These are phyloP conservation scores for Prinia subflava DNA, from an alignment of 2,113 vertebrate species.

Conservation along the genomic window DNA sequence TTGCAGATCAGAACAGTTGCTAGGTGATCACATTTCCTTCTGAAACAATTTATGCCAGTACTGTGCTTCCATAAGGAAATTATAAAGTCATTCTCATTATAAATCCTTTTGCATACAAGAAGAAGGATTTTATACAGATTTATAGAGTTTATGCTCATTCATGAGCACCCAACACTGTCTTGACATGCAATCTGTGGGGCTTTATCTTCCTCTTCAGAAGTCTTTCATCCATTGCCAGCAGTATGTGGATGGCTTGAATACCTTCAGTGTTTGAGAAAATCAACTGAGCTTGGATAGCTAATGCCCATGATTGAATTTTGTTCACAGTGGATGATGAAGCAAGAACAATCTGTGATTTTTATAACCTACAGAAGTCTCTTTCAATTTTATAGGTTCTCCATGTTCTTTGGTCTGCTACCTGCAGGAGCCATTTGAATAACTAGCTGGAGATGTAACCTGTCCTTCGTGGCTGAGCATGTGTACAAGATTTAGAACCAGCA, in stretches of 20 bases:
- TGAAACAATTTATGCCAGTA: background rate
- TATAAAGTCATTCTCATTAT: background rate
- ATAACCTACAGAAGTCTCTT: background rate
- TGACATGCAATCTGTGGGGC: background rate
- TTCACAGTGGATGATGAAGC: background rate
- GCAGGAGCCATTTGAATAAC: background rate
- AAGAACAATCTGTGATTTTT: background rate
- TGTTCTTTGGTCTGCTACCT: background rate
- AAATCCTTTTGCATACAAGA: background rate
- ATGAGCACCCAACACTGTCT: background rate
- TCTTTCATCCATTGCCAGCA: background rate
- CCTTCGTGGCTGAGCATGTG: background rate
- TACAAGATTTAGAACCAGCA: background rate
- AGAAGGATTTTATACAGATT: background rate
- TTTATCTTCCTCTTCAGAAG: background rate
- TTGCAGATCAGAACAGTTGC: background rate
- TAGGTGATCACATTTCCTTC: background rate
- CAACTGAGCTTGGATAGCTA: background rate
- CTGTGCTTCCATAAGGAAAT: background rate
- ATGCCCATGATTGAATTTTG: background rate
- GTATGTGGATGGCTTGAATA: background rate
- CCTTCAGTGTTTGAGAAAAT: background rate
- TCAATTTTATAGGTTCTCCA: background rate
- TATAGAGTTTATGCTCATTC: background rate
- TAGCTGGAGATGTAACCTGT: background rate